Evolutionary conservation across 1,140 invertebrate species (phyloP).

Genomic region (Drosophila orosa): DNA sequence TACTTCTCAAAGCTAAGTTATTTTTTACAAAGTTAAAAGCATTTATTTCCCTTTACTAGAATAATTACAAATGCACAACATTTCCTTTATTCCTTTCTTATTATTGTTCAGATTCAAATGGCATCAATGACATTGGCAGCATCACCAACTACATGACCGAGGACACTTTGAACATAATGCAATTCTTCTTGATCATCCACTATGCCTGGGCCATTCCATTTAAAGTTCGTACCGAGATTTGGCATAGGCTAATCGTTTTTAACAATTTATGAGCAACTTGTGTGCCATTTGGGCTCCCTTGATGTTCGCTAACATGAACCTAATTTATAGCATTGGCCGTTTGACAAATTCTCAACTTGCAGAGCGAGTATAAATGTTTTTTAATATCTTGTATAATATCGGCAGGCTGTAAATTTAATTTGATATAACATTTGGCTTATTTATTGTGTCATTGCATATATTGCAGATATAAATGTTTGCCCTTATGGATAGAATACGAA

Average conservation of each 20-base stretch:
- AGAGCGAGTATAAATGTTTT: conserved; percentile 36
- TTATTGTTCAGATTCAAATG: neutral
- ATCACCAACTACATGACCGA: conserved; percentile 93
- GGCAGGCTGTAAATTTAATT: conserved; percentile 62
- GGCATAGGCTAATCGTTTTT: conserved; percentile 30
- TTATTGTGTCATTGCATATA: conserved; percentile 3
- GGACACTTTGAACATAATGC: conserved; percentile 93
- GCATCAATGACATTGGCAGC: conserved; percentile 86
- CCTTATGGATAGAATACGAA: too few species aligned
- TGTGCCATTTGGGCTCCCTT: conserved; percentile 59
- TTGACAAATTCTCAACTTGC: conserved; percentile 25
- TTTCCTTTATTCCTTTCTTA: conserved; percentile 1
- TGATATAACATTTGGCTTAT: conserved; percentile 51
- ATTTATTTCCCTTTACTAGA: too few species aligned
- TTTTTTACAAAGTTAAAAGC: too few species aligned
- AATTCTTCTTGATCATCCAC: conserved; percentile 93
- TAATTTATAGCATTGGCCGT: conserved; percentile 61
- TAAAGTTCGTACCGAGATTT: conserved; percentile 86
- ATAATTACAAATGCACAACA: neutral
- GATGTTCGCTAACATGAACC: conserved; percentile 34
- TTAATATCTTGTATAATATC: conserved; percentile 57
- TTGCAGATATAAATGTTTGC: conserved; percentile 35
- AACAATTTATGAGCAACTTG: conserved; percentile 73
- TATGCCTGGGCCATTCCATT: conserved; percentile 94
- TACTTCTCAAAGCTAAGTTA: neutral